A percentile compares a stretch with the other conserved stretches of the same genome.
Evolutionary conservation across 2,888 invertebrate genomes (phyloP).

Genomic region (Tolmerus cingulatus): DNA sequence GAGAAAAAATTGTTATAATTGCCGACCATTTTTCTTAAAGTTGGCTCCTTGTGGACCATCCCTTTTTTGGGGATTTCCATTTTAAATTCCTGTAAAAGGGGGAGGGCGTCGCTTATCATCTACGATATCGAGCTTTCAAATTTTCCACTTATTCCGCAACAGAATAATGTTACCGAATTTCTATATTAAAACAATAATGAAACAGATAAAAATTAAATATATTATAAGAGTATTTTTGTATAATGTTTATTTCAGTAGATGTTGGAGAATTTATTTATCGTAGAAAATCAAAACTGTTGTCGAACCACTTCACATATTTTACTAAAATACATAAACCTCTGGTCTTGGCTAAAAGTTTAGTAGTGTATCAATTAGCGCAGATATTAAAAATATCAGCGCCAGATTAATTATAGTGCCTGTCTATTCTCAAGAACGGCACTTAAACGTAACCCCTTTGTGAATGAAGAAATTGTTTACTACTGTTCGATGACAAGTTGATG

Average conservation of each 20-base stretch:
- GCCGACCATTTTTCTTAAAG: not conserved
- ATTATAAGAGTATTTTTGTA: not conserved
- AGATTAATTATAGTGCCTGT: not conserved
- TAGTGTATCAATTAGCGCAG: not conserved
- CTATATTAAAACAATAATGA: not conserved
- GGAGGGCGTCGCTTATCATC: not conserved
- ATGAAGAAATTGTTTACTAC: not conserved
- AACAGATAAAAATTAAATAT: not conserved
- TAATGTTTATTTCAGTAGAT: not conserved
- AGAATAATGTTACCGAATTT: not conserved
- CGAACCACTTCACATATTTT: not conserved
- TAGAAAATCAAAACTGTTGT: not conserved
- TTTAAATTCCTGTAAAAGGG: not conserved
- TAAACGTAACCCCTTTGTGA: not conserved
- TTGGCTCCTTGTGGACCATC: not conserved
- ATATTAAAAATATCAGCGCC: not conserved
- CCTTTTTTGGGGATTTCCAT: not conserved
- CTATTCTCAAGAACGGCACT: not conserved
- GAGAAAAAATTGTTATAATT: not conserved
- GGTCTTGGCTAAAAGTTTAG: not conserved
- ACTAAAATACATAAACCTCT: not conserved
- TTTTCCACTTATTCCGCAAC: not conserved
- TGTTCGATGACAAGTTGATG: not conserved
- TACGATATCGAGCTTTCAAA: not conserved
- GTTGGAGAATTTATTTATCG: not conserved